Base-by-base conservation (phyloP, 2,113 vertebrate genomes). In the Ceyx margarethae region DNA sequence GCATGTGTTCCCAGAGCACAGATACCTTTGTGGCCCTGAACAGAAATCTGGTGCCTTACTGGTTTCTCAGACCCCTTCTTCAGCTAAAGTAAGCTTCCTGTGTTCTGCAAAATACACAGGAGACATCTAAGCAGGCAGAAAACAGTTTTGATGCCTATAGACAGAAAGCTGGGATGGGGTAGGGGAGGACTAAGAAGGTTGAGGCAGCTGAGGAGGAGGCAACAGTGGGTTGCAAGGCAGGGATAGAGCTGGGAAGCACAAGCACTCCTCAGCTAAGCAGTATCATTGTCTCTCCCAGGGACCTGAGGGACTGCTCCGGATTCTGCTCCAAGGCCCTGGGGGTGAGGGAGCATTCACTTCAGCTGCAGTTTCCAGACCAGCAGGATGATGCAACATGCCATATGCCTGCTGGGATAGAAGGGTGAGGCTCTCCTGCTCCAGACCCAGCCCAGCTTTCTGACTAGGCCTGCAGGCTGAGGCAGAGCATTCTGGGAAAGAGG, bases 391-490 rank as follows among this genome's bases (percentile, higher is more conserved):
- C 75, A 92, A 82, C 3, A 1, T 58, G 53, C 76, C 43, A 46
- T 2, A 8, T n/a, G 60, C 68, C 72, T 91, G 72, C 61, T 1
- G 6, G 73, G 53, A 85, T 4, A 58, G 57, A 20, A 51, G 33
- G 37, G 54, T 29, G 56, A 92, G 46, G 67, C 64, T 65, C 51
- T 73, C 62, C 71, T 42, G 37, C 25, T 69, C 67, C 85, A 73
- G 69, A 68, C 23, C 31, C 74, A 68, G 61, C 45, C 61, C 56
- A 33, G 64, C 19, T 66, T 60, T 62, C 73, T 20, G 33, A 62
- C 50, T 0, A 56, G 71, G 50, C 45, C 76, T 0, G 0, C 48
- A 46, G 58, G 71, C 78, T 33, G 35, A 60, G 58, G 50, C 67
- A 86, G 68, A 77, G 57, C 3, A 0, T n/a, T 42, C 61, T 60